Conservation (phyloP, 1,140 invertebrate species). For the Macrobrachium nipponense region DNA sequence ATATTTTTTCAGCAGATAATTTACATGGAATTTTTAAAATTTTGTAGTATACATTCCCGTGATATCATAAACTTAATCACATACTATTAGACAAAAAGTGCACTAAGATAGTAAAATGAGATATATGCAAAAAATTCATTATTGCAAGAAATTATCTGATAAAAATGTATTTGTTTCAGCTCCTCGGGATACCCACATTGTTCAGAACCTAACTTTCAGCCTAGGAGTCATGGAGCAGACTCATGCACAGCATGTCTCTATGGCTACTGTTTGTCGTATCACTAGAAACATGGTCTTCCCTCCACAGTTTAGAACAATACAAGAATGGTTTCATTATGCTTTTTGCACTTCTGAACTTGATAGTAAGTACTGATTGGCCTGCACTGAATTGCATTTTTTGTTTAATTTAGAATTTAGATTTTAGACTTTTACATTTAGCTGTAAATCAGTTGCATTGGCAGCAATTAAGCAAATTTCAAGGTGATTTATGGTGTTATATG, state of each 20-base stretch:
- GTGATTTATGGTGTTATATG: too few relatives aligned
- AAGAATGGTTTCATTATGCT: conserved; percentile 97
- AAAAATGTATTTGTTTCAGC: conserved; percentile 10
- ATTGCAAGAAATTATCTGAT: neutral
- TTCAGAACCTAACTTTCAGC: conserved; percentile 83
- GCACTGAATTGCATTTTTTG: neutral
- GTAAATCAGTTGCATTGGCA: too few relatives aligned
- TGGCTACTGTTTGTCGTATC: conserved; percentile 90
- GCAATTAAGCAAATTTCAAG: too few relatives aligned
- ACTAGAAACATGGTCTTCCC: conserved; percentile 92
- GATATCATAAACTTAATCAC: too few relatives aligned
- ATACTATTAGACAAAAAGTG: too few relatives aligned
- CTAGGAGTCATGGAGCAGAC: conserved; percentile 76
- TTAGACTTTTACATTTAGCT: too few relatives aligned
- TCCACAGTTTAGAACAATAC: conserved; percentile 91
- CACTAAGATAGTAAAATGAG: too few relatives aligned
- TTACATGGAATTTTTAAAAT: too few relatives aligned
- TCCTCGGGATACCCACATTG: conserved; percentile 69
- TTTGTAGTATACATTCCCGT: too few relatives aligned
- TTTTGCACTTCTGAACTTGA: conserved; percentile 94
- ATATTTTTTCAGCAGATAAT: neutral
- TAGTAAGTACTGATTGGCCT: conserved; percentile 71
- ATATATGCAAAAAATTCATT: neutral
- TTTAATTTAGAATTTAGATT: too few relatives aligned
- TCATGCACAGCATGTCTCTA: conserved; percentile 75